Evolutionary conservation across 1,140 invertebrate genomes (phyloP).

Genomic region (Drosophila sp.): DNA sequence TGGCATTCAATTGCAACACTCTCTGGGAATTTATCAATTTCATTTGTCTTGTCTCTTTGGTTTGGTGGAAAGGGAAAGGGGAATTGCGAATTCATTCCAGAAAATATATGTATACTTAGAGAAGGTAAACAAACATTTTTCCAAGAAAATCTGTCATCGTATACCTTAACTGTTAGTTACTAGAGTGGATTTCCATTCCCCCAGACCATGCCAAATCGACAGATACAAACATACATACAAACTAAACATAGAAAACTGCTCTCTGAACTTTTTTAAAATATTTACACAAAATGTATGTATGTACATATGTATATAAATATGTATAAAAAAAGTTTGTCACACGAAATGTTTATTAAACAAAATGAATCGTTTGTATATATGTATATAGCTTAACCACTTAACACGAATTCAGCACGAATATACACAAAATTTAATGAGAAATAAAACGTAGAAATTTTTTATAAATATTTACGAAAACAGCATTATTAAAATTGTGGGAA

Average conservation of each 20-base stretch:
- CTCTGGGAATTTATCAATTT: too few relatives aligned
- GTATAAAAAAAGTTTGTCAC: slow-evolving; percentile 26
- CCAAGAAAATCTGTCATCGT: not conserved
- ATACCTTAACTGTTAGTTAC: not conserved
- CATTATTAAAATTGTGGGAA: slow-evolving; percentile 63
- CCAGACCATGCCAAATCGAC: not conserved
- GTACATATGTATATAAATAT: too few relatives aligned
- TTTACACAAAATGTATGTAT: not conserved
- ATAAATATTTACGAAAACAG: slow-evolving; percentile 69
- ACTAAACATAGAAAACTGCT: not conserved
- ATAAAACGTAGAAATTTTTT: slow-evolving; percentile 39
- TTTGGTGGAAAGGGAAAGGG: too few relatives aligned
- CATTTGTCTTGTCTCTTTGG: too few relatives aligned
- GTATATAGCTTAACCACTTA: slow-evolving; percentile 38
- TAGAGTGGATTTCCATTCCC: not conserved
- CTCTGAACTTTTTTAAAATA: slow-evolving; percentile 5
- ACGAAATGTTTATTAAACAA: slow-evolving; percentile 17
- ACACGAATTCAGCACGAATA: slow-evolving; percentile 22
- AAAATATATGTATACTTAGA: not conserved
- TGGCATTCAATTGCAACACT: too few relatives aligned
- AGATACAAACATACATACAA: not conserved
- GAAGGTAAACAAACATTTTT: not conserved
- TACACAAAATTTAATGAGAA: slow-evolving; percentile 46
- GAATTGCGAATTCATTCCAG: not conserved
- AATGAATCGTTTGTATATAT: slow-evolving; percentile 14